These are phyloP conservation scores for Paradisaea rubra DNA, from an alignment of 2,113 vertebrate genomes.

Conservation along the genomic window DNA sequence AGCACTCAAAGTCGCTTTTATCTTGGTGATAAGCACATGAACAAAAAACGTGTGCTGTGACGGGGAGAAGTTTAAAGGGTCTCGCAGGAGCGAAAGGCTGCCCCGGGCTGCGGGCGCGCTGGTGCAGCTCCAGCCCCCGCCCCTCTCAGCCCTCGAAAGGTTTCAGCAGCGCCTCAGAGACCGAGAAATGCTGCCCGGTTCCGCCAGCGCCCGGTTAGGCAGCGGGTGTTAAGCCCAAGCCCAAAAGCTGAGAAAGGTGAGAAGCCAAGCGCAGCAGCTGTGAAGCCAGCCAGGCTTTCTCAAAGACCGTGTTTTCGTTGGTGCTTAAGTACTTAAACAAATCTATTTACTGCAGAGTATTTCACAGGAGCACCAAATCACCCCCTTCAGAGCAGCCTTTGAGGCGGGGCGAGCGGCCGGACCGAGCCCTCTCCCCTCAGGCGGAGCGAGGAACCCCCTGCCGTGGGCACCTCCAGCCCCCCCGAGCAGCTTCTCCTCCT, in stretches of 20 bases:
- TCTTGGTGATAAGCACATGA: neutral
- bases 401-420: neutral
- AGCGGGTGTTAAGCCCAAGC: neutral
- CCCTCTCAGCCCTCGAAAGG: no score
- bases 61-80: neutral
- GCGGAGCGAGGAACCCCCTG: neutral
- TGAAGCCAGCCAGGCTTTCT: neutral
- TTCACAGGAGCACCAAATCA: neutral
- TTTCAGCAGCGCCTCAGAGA: neutral
- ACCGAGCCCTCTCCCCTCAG: neutral
- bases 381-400: fast-evolving
- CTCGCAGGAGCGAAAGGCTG: neutral
- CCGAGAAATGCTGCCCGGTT: neutral
- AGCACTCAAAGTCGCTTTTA: neutral
- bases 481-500: no score
- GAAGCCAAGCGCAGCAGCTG: neutral
- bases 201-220: fast-evolving
- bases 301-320: fast-evolving
- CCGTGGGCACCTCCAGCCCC: neutral
- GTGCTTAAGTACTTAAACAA: neutral
- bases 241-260: neutral
- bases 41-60: neutral
- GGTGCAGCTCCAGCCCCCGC: neutral
- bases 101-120: neutral
- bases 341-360: neutral